Evolutionary conservation across 1,140 invertebrate species (phyloP).

Genomic region (Cheumatopsyche charites): DNA sequence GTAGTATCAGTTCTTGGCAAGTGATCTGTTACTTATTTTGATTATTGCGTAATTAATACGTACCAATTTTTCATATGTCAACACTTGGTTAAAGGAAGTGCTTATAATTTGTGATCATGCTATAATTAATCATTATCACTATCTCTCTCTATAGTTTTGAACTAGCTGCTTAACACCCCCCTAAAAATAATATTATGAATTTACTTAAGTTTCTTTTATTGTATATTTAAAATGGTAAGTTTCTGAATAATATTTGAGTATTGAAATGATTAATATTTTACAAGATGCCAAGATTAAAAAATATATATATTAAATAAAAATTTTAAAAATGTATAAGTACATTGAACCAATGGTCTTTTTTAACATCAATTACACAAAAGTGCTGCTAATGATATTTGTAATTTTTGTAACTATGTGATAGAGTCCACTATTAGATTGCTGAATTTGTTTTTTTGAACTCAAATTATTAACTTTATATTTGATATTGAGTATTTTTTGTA

Average conservation of each 20-base stretch:
- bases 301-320: no score
- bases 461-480: conserved; percentile 14
- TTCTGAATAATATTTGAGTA: conserved; percentile 25
- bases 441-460: conserved; percentile 16
- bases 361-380: conserved; percentile 23
- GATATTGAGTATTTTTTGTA: conserved; percentile 29
- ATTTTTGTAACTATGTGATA: conserved; percentile 24
- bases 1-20: conserved; percentile 49
- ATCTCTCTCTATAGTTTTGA: conserved; percentile 47
- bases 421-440: conserved; percentile 33
- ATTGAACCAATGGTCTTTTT: conserved; percentile 16
- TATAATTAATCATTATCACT: conserved; percentile 50
- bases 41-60: conserved; percentile 48
- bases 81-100: conserved; percentile 47
- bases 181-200: conserved; percentile 27
- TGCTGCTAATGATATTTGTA: conserved; percentile 22
- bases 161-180: conserved; percentile 45
- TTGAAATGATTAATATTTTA: conserved; percentile 18
- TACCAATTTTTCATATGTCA: conserved; percentile 41
- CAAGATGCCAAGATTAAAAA: conserved; percentile 30
- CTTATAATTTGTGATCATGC: conserved; percentile 49
- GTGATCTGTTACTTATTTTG: conserved; percentile 48
- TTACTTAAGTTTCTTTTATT: conserved; percentile 30
- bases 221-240: conserved; percentile 36
- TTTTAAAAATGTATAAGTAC: conserved; percentile 26